phyloP scores from a whole-genome alignment of 2,888 invertebrate genomes.

The Entomobrya multifasciata region DNA sequence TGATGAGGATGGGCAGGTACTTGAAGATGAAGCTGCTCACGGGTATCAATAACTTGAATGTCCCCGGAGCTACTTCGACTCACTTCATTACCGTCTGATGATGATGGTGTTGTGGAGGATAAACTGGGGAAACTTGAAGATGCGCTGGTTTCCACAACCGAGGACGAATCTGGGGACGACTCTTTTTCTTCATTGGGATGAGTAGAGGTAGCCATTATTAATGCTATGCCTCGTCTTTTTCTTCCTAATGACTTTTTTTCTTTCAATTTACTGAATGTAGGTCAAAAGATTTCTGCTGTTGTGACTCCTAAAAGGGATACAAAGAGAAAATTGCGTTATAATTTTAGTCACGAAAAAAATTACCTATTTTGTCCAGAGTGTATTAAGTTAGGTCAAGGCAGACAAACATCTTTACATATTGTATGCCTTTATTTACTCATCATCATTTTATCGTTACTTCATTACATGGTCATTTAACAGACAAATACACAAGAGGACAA shows the following conservation, averaged over 20 bases:
- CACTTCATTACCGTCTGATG: background rate
- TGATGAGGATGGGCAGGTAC: background rate
- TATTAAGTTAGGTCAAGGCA: background rate
- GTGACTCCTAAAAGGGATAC: background rate
- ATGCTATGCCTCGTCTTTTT: background rate
- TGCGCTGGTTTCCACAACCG: background rate
- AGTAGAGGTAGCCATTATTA: background rate
- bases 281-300: background rate
- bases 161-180: slow-evolving; percentile 39
- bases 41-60: background rate
- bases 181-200: too few relatives aligned
- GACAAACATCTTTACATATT: too few relatives aligned
- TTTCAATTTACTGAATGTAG: background rate
- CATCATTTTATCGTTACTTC: background rate
- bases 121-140: too few relatives aligned
- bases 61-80: background rate
- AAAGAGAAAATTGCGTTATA: background rate
- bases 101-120: background rate
- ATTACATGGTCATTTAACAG: too few relatives aligned
- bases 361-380: background rate
- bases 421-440: background rate
- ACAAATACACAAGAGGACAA: too few relatives aligned
- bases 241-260: slow-evolving; percentile 16
- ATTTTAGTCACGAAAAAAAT: background rate
- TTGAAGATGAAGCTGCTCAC: background rate